Conservation (phyloP, 2,888 invertebrate species). For the Acrocyrtus sp. region DNA sequence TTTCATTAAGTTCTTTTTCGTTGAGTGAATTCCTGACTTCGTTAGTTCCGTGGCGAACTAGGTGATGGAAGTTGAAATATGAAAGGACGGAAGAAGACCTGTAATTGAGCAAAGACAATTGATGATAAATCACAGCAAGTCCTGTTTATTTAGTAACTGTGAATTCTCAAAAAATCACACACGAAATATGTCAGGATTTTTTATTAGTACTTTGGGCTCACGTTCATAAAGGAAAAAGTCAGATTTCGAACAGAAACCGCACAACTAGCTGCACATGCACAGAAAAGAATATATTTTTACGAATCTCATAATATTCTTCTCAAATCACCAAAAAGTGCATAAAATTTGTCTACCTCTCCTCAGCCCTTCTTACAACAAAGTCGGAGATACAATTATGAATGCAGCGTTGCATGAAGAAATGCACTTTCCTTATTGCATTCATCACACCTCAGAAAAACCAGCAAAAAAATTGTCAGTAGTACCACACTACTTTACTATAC, state of each 20-base stretch:
- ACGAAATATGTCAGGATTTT: no score
- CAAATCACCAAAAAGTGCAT: background rate
- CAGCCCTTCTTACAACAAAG: slow-evolving; percentile 6
- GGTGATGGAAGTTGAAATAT: no score
- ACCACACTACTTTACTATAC: background rate
- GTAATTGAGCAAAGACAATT: no score
- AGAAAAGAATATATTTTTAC: background rate
- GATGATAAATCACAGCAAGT: no score
- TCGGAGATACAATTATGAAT: slow-evolving; percentile 15
- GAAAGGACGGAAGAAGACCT: no score
- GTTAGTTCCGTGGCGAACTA: no score
- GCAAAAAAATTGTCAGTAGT: background rate
- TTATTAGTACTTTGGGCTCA: background rate
- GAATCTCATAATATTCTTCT: background rate
- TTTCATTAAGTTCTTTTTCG: no score
- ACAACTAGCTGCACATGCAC: background rate
- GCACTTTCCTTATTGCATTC: slow-evolving; percentile 28
- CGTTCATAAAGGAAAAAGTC: background rate
- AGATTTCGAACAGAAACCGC: background rate
- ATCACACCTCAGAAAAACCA: background rate
- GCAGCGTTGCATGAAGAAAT: slow-evolving; percentile 46
- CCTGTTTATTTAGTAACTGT: no score
- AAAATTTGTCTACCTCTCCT: no score
- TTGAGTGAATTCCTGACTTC: no score
- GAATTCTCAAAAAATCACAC: no score